phyloP scores from a whole-genome alignment of 2,113 vertebrate genomes.

The Dasyurus viverrinus region DNA sequence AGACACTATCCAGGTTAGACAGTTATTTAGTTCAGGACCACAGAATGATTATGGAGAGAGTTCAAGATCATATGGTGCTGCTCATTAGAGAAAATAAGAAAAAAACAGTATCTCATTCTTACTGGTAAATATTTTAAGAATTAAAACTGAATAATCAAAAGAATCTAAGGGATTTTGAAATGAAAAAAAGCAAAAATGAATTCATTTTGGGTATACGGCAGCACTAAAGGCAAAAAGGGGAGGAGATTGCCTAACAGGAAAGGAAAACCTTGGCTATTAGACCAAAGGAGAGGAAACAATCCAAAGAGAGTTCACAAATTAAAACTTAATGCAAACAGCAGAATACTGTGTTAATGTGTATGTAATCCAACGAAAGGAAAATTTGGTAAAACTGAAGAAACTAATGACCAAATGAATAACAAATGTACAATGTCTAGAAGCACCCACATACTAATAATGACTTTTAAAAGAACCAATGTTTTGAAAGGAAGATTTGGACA shows the following conservation, averaged over 20 bases:
- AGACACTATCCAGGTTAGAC: not conserved
- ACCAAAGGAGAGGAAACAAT: not conserved
- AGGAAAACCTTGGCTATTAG: not conserved
- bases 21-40: conserved; percentile 30
- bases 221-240: not conserved
- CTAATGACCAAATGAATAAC: conserved; percentile 6
- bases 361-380: conserved; percentile 8
- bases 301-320: not conserved
- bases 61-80: not conserved
- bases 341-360: conserved; percentile 20
- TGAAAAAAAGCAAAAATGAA: not conserved
- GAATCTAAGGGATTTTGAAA: conserved; percentile 10
- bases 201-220: not conserved
- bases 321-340: no score
- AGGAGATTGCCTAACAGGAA: not conserved
- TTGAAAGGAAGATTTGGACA: conserved; percentile 29
- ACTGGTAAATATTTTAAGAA: not conserved
- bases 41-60: not conserved
- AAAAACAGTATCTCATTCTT: not conserved
- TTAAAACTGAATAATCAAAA: conserved; percentile 33
- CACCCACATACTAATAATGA: conserved; percentile 5
- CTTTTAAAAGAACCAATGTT: conserved; percentile 18
- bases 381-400: conserved; percentile 19
- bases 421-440: not conserved
- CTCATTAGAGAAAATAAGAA: not conserved